These are phyloP conservation scores for Phaedon cochleariae DNA, from an alignment of 2,888 invertebrate species.

Conservation along the genomic window DNA sequence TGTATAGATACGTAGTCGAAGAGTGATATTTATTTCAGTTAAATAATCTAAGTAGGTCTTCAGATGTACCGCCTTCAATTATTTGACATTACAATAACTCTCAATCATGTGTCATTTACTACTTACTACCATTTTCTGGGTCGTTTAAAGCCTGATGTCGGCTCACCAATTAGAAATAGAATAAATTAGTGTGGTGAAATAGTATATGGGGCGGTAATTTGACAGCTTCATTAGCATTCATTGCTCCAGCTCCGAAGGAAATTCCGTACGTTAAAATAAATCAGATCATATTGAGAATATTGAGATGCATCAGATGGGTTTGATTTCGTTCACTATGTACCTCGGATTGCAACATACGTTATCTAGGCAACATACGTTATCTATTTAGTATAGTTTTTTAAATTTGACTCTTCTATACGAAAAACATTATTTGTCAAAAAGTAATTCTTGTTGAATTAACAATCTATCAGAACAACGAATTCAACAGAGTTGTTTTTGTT, in stretches of 20 bases:
- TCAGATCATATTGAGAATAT: background rate
- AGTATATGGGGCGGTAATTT: constrained; percentile 17
- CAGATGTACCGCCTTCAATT: background rate
- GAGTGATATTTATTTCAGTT: background rate
- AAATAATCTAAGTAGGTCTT: background rate
- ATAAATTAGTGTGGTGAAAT: constrained; percentile 7
- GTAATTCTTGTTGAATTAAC: no score
- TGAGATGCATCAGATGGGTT: no score
- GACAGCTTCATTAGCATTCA: constrained; percentile 20
- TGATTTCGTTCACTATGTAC: no score
- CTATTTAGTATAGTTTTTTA: no score
- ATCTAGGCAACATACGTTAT: no score
- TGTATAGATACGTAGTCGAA: no score
- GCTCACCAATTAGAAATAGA: constrained; percentile 12
- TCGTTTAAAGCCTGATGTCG: constrained; percentile 10
- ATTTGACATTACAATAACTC: background rate
- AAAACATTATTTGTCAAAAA: no score
- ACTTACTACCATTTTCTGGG: constrained; percentile 12
- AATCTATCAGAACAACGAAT: no score
- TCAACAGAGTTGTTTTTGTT: no score
- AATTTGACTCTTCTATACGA: no score
- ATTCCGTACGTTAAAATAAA: background rate
- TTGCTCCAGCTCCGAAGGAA: background rate
- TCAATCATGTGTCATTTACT: background rate
- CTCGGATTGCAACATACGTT: no score